These are phyloP conservation scores for Drosophila ustulata DNA, from an alignment of 2,888 invertebrate genomes.

Conservation along the genomic window DNA sequence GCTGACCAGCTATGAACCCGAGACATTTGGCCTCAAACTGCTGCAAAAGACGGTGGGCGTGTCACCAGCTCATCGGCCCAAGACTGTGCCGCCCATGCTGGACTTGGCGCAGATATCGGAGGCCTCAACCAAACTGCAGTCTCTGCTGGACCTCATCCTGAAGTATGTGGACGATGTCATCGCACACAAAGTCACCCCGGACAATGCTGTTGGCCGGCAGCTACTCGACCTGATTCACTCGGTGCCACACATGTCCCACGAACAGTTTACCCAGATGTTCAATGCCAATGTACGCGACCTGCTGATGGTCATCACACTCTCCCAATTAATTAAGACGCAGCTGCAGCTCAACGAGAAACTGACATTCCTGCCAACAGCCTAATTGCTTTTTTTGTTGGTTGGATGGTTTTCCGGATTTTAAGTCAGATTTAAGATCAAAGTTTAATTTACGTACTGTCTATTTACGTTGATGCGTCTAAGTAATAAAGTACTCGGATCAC, in stretches of 20 bases:
- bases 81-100: slow-evolving; percentile 89
- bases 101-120: slow-evolving; percentile 94
- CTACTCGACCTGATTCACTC: slow-evolving; percentile 96
- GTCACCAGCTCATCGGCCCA: slow-evolving; percentile 86
- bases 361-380: slow-evolving; percentile 91
- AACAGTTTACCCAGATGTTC: slow-evolving; percentile 97
- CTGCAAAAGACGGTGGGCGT: slow-evolving; percentile 92
- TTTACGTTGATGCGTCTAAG: slow-evolving; percentile 45
- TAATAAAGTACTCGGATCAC: slow-evolving; percentile 60
- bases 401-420: slow-evolving; percentile 35
- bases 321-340: slow-evolving; percentile 98
- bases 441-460: slow-evolving; percentile 49
- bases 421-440: slow-evolving; percentile 62
- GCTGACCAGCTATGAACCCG: slow-evolving; percentile 95
- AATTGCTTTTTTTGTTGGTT: slow-evolving; percentile 42
- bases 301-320: slow-evolving; percentile 98
- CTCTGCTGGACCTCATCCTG: slow-evolving; percentile 91
- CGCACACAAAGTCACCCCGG: slow-evolving; percentile 90
- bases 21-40: slow-evolving; percentile 92
- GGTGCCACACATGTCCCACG: slow-evolving; percentile 95
- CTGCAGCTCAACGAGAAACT: slow-evolving; percentile 98
- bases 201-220: slow-evolving; percentile 95
- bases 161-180: slow-evolving; percentile 97
- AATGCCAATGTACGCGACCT: slow-evolving; percentile 98
- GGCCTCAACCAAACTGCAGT: slow-evolving; percentile 91